A percentile compares a stretch with the other conserved stretches of the same genome.
phyloP scores from a whole-genome alignment of 2,888 invertebrate genomes.

The Ichneumoninae sp. region DNA sequence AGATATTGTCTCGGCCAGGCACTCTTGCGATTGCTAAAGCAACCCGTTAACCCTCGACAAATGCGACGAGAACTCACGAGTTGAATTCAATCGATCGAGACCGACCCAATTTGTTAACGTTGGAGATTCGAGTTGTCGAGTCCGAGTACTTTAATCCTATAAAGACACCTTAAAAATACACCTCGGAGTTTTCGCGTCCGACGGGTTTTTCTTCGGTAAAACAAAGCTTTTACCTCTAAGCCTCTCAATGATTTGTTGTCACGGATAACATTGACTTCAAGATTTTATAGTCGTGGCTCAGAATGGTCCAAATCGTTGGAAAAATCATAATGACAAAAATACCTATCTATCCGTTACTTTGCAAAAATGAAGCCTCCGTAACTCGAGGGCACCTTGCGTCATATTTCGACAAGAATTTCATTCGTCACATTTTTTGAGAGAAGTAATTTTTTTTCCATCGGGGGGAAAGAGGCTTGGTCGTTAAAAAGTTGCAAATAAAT shows the following conservation, averaged over 20 bases:
- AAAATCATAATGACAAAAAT: background rate
- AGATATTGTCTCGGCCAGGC: no score
- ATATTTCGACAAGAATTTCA: no score
- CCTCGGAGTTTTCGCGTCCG: background rate
- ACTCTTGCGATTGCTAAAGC: no score
- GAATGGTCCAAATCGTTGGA: background rate
- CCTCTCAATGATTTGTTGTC: background rate
- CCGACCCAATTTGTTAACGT: background rate
- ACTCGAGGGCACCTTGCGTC: no score
- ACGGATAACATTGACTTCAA: background rate
- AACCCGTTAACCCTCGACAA: background rate
- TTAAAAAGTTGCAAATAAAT: no score
- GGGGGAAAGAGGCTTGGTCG: no score
- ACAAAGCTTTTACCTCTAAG: background rate
- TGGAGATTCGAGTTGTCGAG: background rate
- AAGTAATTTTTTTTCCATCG: no score
- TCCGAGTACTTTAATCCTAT: background rate
- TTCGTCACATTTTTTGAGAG: no score
- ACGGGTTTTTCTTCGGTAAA: background rate
- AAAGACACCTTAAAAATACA: constrained; percentile 7
- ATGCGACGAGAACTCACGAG: background rate
- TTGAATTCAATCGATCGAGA: background rate
- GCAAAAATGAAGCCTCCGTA: no score
- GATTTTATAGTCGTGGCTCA: background rate
- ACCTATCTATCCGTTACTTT: no score